Percentiles rank a stretch among this genome's conserved stretches.
phyloP scores from a whole-genome alignment of 2,888 invertebrate genomes.

The Cosmia trapezina region DNA sequence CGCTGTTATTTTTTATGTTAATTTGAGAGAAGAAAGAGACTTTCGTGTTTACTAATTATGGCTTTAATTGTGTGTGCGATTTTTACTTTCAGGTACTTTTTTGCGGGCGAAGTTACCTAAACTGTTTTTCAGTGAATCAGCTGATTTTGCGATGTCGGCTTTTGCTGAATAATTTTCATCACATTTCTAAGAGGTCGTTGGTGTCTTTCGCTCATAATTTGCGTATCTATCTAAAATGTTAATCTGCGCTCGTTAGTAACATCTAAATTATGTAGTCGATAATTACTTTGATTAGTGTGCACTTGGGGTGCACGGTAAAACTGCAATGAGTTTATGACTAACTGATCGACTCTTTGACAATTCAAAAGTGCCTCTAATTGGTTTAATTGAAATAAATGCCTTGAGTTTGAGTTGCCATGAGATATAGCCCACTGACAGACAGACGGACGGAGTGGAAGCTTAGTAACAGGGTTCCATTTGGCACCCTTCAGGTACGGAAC shows the following conservation, averaged over 20 bases:
- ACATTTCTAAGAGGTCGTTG: neutral
- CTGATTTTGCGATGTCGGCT: neutral
- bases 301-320: no score
- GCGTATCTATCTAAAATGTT: neutral
- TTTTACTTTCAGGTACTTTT: slow-evolving; percentile 17
- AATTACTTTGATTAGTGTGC: no score
- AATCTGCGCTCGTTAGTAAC: neutral
- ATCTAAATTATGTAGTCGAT: neutral
- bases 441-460: no score
- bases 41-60: slow-evolving; percentile 33
- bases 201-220: neutral
- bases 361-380: no score
- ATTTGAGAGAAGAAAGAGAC: slow-evolving; percentile 39
- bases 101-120: neutral
- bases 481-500: no score
- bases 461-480: no score
- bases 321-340: no score
- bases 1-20: slow-evolving; percentile 42
- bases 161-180: neutral
- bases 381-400: no score
- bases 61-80: no score
- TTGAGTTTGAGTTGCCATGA: no score
- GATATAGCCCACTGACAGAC: no score
- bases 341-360: no score
- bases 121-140: neutral